These are phyloP conservation scores for Spheniscus humboldti DNA, from an alignment of 2,797 vertebrate species.

Conservation along the genomic window DNA sequence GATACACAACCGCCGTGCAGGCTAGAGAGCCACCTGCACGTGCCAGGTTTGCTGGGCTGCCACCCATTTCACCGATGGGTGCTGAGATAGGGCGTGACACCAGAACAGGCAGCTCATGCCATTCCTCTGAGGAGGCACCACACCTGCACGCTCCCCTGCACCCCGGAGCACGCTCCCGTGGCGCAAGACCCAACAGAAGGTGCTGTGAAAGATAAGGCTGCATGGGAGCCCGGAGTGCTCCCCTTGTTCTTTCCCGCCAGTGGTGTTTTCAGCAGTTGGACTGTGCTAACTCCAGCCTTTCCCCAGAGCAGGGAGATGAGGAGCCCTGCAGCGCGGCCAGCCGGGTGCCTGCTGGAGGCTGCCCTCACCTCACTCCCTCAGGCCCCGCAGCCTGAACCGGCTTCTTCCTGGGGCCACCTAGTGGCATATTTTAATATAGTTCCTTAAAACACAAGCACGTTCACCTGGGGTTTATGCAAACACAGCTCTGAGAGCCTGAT, in stretches of 20 bases:
- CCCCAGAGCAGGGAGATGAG: background rate
- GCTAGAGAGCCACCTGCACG: rapidly evolving
- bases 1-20: rapidly evolving
- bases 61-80: rapidly evolving
- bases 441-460: rapidly evolving
- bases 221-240: background rate
- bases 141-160: background rate
- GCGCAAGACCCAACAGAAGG: background rate
- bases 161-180: rapidly evolving
- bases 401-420: slow-evolving; percentile 62
- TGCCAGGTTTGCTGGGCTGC: background rate
- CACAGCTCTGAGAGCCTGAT: rapidly evolving
- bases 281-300: background rate
- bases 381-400: background rate
- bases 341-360: background rate
- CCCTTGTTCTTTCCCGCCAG: background rate
- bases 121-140: rapidly evolving
- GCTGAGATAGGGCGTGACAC: rapidly evolving
- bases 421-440: slow-evolving; percentile 8
- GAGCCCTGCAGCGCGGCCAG: background rate
- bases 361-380: background rate
- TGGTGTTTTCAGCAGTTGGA: background rate
- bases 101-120: rapidly evolving
- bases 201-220: background rate
- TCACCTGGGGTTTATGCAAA: background rate